phyloP scores from a whole-genome alignment of 1,140 invertebrate species.

The Sipha flava region DNA sequence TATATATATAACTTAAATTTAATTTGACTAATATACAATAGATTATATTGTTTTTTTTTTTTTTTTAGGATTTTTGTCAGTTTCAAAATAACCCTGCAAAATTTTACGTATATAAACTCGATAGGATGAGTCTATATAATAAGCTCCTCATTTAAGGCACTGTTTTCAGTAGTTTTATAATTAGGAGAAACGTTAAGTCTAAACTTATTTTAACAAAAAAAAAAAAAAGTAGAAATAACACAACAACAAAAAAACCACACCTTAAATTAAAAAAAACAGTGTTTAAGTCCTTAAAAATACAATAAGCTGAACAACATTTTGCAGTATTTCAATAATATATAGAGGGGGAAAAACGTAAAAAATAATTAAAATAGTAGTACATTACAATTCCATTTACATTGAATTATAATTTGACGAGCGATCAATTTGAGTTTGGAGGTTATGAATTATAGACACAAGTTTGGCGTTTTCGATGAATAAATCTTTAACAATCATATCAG shows the following conservation, averaged over 20 bases:
- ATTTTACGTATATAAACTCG: neutral
- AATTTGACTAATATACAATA: neutral
- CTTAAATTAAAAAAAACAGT: slow-evolving; percentile 4
- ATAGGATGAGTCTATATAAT: neutral
- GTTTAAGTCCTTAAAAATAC: neutral
- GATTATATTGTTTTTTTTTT: neutral
- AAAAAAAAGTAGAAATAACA: neutral
- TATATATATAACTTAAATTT: neutral
- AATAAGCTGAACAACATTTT: neutral
- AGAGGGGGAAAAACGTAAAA: neutral
- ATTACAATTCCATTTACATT: neutral
- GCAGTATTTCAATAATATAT: neutral
- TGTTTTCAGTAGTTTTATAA: neutral
- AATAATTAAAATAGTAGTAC: neutral
- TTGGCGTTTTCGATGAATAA: slow-evolving; percentile 72
- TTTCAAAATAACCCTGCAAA: slow-evolving; percentile 9
- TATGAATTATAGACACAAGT: slow-evolving; percentile 55
- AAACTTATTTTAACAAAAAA: neutral
- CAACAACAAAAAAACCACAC: neutral
- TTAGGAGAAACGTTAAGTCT: neutral
- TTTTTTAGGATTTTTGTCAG: neutral
- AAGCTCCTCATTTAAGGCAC: slow-evolving; percentile 25
- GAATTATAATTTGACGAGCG: slow-evolving; percentile 2
- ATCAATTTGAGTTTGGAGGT: slow-evolving; percentile 51
- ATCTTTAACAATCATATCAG: slow-evolving; percentile 66